Conservation (phyloP, 2,888 invertebrate species). For the Sphaerolaimus hirsutus region DNA sequence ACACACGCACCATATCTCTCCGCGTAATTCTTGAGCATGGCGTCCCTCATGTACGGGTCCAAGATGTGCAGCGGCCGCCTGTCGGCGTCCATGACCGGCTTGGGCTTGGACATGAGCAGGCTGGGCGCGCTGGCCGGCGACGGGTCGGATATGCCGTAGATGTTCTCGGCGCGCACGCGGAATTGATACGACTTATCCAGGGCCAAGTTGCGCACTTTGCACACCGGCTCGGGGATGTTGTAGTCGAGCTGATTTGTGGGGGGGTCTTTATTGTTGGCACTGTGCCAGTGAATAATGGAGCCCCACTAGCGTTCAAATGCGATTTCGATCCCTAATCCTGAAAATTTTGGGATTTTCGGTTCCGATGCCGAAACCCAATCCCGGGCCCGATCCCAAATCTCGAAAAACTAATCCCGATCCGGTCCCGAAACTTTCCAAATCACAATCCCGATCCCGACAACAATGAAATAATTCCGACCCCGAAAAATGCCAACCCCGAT, state of each 20-base stretch:
- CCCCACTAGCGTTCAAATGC: too few relatives aligned
- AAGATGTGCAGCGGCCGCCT: constrained; percentile 21
- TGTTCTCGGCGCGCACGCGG: constrained; percentile 80
- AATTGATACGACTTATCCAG: constrained; percentile 84
- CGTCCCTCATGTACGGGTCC: constrained; percentile 22
- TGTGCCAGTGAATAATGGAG: too few relatives aligned
- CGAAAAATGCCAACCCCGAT: too few relatives aligned
- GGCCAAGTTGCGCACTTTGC: constrained; percentile 63
- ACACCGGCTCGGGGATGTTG: constrained; percentile 54
- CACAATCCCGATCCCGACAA: too few relatives aligned
- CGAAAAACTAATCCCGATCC: too few relatives aligned
- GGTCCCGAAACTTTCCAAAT: too few relatives aligned
- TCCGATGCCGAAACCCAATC: too few relatives aligned
- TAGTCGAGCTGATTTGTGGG: constrained; percentile 24
- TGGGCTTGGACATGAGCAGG: constrained; percentile 22
- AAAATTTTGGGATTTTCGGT: too few relatives aligned
- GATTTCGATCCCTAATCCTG: too few relatives aligned
- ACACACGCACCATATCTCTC: constrained; percentile 18
- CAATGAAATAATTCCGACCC: too few relatives aligned
- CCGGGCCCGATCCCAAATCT: too few relatives aligned
- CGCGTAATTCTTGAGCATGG: constrained; percentile 17
- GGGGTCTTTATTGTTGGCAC: too few relatives aligned
- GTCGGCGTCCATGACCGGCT: constrained; percentile 22
- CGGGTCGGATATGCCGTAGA: constrained; percentile 82
- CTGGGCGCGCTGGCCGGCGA: constrained; percentile 49